Evolutionary conservation across 1,140 invertebrate species (phyloP).

Genomic region (Bombus terrestris): DNA sequence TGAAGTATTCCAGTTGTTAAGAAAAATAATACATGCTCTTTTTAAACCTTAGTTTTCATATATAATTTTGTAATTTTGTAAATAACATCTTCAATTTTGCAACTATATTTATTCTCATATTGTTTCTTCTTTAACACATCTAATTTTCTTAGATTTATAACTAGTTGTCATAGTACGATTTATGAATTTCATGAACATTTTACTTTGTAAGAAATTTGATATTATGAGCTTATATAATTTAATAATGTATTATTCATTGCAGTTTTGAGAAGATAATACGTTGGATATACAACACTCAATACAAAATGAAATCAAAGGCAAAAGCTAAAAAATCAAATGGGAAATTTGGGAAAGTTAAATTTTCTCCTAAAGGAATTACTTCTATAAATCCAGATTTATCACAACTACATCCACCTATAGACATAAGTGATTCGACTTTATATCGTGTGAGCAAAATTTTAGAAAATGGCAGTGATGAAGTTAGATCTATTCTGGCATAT

Average conservation of each 20-base stretch:
- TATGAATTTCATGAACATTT: background rate
- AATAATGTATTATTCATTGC: background rate
- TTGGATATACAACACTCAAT: background rate
- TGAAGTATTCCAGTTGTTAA: background rate
- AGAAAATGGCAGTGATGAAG: conserved; percentile 81
- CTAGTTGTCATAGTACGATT: background rate
- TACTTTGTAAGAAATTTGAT: background rate
- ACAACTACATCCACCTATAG: conserved; percentile 85
- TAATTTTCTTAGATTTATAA: background rate
- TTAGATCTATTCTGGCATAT: conserved; percentile 87
- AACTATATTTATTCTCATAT: background rate
- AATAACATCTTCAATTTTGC: background rate
- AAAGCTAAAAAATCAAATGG: conserved; percentile 42
- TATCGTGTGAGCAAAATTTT: conserved; percentile 81
- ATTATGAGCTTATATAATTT: conserved; percentile 7
- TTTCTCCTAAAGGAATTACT: conserved; percentile 4
- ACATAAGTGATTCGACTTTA: conserved; percentile 85
- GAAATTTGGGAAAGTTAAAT: conserved; percentile 42
- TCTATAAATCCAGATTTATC: conserved; percentile 81
- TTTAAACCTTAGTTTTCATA: background rate
- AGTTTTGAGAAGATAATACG: conserved; percentile 29
- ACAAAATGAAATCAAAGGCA: conserved; percentile 46
- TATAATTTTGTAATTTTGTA: background rate
- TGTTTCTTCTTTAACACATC: background rate
- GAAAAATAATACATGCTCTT: background rate